Conservation (phyloP, 2,888 invertebrate genomes). For the Drosophila cracens region DNA sequence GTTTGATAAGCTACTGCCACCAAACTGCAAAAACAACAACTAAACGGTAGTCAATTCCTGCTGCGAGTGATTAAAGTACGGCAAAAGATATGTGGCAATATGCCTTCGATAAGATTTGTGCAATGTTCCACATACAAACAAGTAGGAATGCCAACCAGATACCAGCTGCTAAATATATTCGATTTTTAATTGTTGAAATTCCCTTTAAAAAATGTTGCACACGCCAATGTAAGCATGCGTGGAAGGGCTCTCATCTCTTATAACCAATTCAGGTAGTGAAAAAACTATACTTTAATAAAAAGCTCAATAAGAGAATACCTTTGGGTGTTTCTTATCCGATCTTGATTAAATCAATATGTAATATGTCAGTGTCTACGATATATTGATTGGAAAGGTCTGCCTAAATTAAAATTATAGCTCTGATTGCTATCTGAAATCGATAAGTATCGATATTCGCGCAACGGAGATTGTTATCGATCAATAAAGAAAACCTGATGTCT, state of each 20-base stretch:
- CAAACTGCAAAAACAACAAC: constrained; percentile 14
- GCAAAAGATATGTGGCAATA: neutral
- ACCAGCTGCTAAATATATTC: neutral
- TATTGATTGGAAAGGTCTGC: neutral
- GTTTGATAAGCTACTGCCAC: constrained; percentile 35
- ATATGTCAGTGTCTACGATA: neutral
- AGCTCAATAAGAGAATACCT: neutral
- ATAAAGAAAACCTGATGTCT: neutral
- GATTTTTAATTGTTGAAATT: neutral
- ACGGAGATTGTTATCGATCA: neutral
- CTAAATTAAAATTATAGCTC: neutral
- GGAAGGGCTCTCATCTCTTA: neutral
- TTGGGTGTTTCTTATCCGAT: neutral
- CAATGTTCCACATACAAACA: neutral
- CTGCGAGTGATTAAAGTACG: neutral
- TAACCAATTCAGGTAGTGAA: neutral
- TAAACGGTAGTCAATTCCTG: neutral
- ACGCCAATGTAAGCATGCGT: neutral
- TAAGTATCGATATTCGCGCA: too few relatives aligned
- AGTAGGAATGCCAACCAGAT: neutral
- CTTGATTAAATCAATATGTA: neutral
- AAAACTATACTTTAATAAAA: neutral
- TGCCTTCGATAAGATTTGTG: neutral
- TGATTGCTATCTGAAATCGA: neutral
- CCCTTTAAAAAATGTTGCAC: neutral